A percentile compares a stretch with the other conserved stretches of the same genome.
Conservation (phyloP, 2,113 vertebrate genomes). For the Eublepharis macularius region DNA sequence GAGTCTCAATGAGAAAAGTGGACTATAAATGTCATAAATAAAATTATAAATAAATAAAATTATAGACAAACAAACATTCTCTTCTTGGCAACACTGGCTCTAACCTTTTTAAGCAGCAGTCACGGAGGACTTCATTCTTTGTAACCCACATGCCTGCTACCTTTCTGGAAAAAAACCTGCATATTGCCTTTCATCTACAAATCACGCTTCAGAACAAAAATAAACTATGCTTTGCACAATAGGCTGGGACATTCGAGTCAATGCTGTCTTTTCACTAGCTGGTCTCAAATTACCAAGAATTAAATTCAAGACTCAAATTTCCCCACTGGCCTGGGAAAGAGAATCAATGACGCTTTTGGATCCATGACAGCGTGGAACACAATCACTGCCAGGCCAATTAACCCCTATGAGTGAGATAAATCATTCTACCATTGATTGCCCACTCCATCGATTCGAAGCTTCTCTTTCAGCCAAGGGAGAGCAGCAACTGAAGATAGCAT, state of each 20-base stretch:
- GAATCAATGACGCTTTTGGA: background rate
- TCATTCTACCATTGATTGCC: background rate
- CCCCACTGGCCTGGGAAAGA: background rate
- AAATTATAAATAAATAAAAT: too few relatives aligned
- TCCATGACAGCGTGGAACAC: background rate
- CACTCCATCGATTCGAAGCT: background rate
- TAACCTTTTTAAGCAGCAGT: background rate
- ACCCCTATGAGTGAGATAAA: background rate
- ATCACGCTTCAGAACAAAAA: background rate
- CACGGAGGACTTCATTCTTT: background rate
- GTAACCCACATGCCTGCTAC: background rate
- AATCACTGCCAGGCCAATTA: background rate
- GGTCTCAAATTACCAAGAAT: background rate
- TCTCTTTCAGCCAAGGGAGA: background rate
- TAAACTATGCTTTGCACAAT: background rate
- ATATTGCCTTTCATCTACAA: background rate
- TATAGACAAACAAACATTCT: too few relatives aligned
- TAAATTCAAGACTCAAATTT: background rate
- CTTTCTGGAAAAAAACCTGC: background rate
- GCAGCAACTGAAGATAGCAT: background rate
- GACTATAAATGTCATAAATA: too few relatives aligned
- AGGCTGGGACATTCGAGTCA: background rate
- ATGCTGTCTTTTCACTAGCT: fast-evolving
- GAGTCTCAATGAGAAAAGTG: too few relatives aligned
- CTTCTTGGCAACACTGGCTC: background rate